Conservation (phyloP, 2,797 vertebrate genomes). For the Bucorvus abyssinicus region DNA sequence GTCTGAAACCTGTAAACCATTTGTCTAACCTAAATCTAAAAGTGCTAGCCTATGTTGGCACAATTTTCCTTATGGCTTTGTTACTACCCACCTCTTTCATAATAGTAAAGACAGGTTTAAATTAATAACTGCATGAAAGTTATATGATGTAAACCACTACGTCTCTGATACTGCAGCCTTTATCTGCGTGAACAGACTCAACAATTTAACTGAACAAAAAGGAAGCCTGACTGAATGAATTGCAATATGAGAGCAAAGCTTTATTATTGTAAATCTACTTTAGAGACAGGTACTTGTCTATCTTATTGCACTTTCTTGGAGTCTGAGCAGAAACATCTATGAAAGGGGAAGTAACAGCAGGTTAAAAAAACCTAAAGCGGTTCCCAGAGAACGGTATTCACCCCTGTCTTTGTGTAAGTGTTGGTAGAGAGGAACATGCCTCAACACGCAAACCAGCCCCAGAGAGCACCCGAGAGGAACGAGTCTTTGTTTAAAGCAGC, state of each 20-base stretch:
- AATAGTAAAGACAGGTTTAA: neutral
- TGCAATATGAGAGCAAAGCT: neutral
- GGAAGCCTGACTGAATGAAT: neutral
- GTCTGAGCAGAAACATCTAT: neutral
- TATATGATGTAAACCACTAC: neutral
- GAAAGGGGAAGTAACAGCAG: neutral
- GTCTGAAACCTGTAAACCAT: neutral
- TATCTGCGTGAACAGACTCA: neutral
- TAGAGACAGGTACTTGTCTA: neutral
- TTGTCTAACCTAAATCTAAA: neutral
- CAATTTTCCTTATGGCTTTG: neutral
- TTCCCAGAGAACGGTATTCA: neutral
- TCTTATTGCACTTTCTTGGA: neutral
- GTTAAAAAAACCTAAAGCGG: neutral
- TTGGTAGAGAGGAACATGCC: neutral
- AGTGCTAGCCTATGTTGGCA: neutral
- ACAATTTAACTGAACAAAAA: neutral
- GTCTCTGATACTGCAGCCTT: neutral
- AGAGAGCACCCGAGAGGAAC: neutral
- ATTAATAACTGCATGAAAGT: neutral
- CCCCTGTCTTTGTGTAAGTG: neutral
- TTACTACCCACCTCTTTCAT: neutral
- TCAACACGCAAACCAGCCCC: neutral
- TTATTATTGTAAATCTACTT: neutral
- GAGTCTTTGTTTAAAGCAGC: neutral